A percentile compares a stretch with the other conserved stretches of the same genome.
Conservation (phyloP, 2,113 vertebrate genomes). For the Turdus rufiventris region DNA sequence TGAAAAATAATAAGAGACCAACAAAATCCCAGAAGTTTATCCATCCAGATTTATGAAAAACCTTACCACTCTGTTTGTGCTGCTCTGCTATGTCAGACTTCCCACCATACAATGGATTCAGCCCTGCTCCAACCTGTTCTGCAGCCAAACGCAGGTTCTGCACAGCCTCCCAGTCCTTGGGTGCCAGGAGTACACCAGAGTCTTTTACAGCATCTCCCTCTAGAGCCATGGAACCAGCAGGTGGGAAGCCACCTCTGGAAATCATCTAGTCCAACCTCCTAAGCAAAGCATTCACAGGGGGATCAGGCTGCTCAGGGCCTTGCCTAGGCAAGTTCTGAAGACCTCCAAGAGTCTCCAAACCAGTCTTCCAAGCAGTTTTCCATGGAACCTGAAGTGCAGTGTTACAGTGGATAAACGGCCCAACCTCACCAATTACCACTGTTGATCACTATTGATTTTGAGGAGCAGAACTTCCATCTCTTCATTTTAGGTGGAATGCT, state of each 20-base stretch:
- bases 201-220: neutral
- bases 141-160: neutral
- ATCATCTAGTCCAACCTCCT: neutral
- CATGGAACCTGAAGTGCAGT: neutral
- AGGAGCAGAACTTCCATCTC: neutral
- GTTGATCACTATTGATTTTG: neutral
- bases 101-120: neutral
- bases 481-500: neutral
- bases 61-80: neutral
- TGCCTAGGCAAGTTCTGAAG: neutral
- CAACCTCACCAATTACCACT: neutral
- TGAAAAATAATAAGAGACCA: neutral
- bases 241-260: neutral
- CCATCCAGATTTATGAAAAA: neutral
- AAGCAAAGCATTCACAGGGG: neutral
- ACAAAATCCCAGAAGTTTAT: neutral
- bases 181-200: neutral
- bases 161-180: neutral
- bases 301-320: neutral
- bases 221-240: neutral
- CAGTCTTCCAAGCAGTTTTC: neutral
- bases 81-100: neutral
- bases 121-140: neutral
- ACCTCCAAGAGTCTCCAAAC: neutral
- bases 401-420: neutral